Evolutionary conservation across 2,888 invertebrate genomes (phyloP).

Genomic region (Lochmaea capreae): DNA sequence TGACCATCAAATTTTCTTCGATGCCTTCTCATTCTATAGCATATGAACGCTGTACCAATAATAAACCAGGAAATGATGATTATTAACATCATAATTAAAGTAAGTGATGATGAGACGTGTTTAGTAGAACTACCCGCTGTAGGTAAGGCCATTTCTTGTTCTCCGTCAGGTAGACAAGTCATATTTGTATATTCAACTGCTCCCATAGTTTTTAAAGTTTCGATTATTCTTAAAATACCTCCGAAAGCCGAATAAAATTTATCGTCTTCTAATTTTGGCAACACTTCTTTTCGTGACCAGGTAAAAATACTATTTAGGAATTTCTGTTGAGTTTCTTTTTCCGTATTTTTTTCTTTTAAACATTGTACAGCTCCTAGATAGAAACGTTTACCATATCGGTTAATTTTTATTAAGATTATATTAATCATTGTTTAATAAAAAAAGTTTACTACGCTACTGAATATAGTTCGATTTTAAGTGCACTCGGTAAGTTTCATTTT

Average conservation of each 20-base stretch:
- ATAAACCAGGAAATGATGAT: constrained; percentile 63
- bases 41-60: constrained; percentile 61
- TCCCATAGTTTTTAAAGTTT: constrained; percentile 62
- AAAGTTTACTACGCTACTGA: no score
- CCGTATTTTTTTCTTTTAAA: constrained; percentile 62
- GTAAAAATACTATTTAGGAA: constrained; percentile 69
- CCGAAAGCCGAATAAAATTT: constrained; percentile 70
- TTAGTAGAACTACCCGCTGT: constrained; percentile 36
- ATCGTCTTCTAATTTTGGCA: constrained; percentile 70
- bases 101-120: constrained; percentile 44
- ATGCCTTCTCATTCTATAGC: constrained; percentile 55
- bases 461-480: no score
- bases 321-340: constrained; percentile 57
- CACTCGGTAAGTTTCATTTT: no score
- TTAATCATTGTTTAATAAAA: no score
- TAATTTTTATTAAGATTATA: background rate
- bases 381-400: background rate
- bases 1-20: constrained; percentile 7
- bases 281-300: constrained; percentile 68
- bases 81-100: constrained; percentile 56
- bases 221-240: constrained; percentile 61
- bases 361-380: constrained; percentile 64
- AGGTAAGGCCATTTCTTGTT: constrained; percentile 27
- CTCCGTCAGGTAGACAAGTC: constrained; percentile 29
- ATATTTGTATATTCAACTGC: constrained; percentile 27